Percentiles rank a stretch among this genome's conserved stretches.
These are phyloP conservation scores for Epizoanthus fatuus DNA, from an alignment of 92 coral and sea anemone species.

Conservation along the genomic window DNA sequence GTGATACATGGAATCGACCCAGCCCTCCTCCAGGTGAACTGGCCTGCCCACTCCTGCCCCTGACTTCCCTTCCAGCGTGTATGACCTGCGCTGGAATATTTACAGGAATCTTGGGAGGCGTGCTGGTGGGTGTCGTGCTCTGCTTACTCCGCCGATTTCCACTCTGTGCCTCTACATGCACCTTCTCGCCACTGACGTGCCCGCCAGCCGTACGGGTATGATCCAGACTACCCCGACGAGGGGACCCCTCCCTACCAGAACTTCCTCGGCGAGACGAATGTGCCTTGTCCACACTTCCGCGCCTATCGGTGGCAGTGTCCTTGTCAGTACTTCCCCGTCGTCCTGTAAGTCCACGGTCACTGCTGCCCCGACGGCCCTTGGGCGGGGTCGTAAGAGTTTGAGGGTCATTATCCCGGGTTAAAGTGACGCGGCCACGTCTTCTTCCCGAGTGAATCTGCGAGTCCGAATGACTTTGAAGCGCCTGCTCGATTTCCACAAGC, in stretches of 20 bases:
- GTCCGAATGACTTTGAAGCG: slow-evolving; percentile 88
- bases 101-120: slow-evolving; percentile 88
- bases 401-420: slow-evolving; percentile 30
- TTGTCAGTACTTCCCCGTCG: slow-evolving; percentile 42
- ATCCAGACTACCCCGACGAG: slow-evolving; percentile 62
- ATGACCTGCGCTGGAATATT: slow-evolving; percentile 93
- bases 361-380: slow-evolving; percentile 58
- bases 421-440: slow-evolving; percentile 76
- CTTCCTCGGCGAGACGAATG: slow-evolving; percentile 65
- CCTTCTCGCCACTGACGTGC: slow-evolving; percentile 6
- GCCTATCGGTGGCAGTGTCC: slow-evolving; percentile 46
- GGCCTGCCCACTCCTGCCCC: slow-evolving; percentile 58
- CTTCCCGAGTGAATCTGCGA: slow-evolving; percentile 83
- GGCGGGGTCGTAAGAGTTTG: slow-evolving; percentile 27
- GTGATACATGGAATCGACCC: slow-evolving; percentile 85
- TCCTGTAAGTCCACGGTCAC: slow-evolving; percentile 34
- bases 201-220: slow-evolving; percentile 51
- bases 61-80: slow-evolving; percentile 76
- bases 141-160: slow-evolving; percentile 16
- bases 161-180: slow-evolving; percentile 14
- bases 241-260: slow-evolving; percentile 8
- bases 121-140: slow-evolving; percentile 51
- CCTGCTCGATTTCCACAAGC: slow-evolving; percentile 67
- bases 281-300: slow-evolving; percentile 70
- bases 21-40: slow-evolving; percentile 47